Conservation (phyloP, 30 jellyfish, hydroid and myxozoan genomes). For the Hydra vulgaris region DNA sequence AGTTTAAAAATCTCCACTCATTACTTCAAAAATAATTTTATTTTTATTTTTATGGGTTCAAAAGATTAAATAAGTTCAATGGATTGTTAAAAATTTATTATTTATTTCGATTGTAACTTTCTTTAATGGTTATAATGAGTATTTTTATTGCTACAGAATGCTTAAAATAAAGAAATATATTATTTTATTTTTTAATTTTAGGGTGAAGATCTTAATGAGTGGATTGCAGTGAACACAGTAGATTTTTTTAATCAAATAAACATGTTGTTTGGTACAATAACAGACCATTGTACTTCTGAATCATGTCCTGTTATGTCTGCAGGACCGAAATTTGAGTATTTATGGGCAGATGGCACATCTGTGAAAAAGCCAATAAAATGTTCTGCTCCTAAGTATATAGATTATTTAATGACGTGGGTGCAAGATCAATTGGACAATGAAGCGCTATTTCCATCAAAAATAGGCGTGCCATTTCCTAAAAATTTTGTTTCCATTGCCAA, state of each 20-base stretch:
- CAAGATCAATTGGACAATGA: slow-evolving; percentile 97
- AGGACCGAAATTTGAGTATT: slow-evolving; percentile 96
- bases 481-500: slow-evolving; percentile 92
- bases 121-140: too few relatives aligned
- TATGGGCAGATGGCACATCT: slow-evolving; percentile 99
- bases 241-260: slow-evolving; percentile 96
- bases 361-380: slow-evolving; percentile 94
- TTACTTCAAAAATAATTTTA: too few relatives aligned
- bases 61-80: too few relatives aligned
- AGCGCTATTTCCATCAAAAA: slow-evolving; percentile 86
- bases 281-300: slow-evolving; percentile 92
- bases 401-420: slow-evolving; percentile 94
- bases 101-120: too few relatives aligned
- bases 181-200: too few relatives aligned
- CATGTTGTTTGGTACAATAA: slow-evolving; percentile 87
- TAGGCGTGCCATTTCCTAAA: slow-evolving; percentile 99
- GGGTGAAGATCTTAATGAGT: slow-evolving; percentile 97
- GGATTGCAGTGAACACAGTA: slow-evolving; percentile 98
- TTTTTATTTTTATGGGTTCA: too few relatives aligned
- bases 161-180: too few relatives aligned
- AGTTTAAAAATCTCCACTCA: too few relatives aligned
- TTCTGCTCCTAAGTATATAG: slow-evolving; percentile 99
- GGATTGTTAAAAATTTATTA: too few relatives aligned
- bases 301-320: slow-evolving; percentile 99
- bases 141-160: too few relatives aligned